These are phyloP conservation scores for Musca vetustissima DNA, from an alignment of 1,140 invertebrate genomes.

Conservation along the genomic window DNA sequence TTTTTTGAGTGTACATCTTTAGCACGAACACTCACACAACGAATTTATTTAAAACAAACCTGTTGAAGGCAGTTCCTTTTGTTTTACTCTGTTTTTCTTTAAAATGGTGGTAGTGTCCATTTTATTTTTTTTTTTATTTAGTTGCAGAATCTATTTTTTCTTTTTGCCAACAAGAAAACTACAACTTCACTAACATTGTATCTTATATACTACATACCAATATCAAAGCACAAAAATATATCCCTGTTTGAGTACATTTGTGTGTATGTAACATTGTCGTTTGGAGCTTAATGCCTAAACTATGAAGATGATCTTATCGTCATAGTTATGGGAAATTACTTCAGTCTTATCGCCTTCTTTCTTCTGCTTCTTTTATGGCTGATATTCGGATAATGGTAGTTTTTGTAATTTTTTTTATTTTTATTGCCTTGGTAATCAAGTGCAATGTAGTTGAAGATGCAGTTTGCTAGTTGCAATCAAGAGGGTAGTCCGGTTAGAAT, in stretches of 20 bases:
- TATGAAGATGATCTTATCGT: slow-evolving; percentile 12
- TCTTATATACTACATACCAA: background rate
- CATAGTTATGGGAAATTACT: slow-evolving; percentile 23
- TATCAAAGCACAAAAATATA: background rate
- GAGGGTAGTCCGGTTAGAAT: background rate
- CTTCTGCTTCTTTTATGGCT: too few species aligned
- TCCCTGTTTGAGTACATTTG: too few species aligned
- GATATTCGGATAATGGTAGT: background rate
- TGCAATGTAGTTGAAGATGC: background rate
- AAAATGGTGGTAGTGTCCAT: too few species aligned
- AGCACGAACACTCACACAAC: too few species aligned
- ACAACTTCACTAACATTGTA: background rate
- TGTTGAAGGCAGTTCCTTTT: too few species aligned
- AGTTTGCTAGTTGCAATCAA: background rate
- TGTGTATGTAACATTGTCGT: too few species aligned
- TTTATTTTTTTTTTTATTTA: too few species aligned
- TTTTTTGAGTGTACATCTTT: too few species aligned
- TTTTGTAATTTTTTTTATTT: background rate
- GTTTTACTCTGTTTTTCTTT: too few species aligned
- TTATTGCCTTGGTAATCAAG: background rate
- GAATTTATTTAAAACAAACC: too few species aligned
- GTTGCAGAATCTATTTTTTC: too few species aligned
- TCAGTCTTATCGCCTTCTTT: slow-evolving; percentile 7
- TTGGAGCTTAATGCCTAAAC: slow-evolving; percentile 5
- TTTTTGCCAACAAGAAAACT: background rate